Base-by-base conservation (phyloP, 2,797 vertebrate genomes). In the Pogoniulus pusillus region DNA sequence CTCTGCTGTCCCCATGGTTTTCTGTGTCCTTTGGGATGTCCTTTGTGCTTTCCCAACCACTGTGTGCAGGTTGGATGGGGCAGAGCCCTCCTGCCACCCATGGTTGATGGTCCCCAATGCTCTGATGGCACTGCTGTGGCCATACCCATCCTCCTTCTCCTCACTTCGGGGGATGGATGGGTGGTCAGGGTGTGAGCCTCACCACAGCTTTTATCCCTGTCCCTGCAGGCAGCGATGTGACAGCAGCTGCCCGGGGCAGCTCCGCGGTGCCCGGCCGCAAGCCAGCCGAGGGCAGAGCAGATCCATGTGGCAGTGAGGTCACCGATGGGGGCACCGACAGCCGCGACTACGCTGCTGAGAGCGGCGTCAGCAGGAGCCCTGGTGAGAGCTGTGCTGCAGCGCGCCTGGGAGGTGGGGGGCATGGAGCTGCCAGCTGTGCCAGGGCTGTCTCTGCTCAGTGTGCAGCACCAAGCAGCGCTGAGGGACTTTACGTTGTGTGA, bases 241-340 rank as follows among this genome's bases (percentile, higher is more conserved):
- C 15, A 1, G 84, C 62, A 1, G 78, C 91, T 16, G 95, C 96
- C 73, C 97, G 97, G 35, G 97, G 96, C 35, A 97, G 96, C 95
- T 97, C 98, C 24, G 96, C 97, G 73, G 97, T 96, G 45, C 96
- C 98, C 7, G 91, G 96, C 64, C 98, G 97, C 60, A 98, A 98
- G 89, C 97, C 97, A 2, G 90, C 96, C 0, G 98, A 98, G 88
- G 94, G 75, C 12, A 96, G 97, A 23, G 96, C 97, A 96, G 96
- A 96, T 55, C 6, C 97, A 12, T 84, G 97, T 1, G 93, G 96
- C 79, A 82, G 93, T 1, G 93, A 96, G 39, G 72, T 74, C 37
- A 6, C 20, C 2, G 20, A 24, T 3, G 90, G 86, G 41, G 97
- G 96, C 18, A 2, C 92, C 0, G 97, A 97, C 7, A 64, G 69